Percentiles rank a stretch among this genome's conserved stretches.
Evolutionary conservation across 2,113 vertebrate genomes (phyloP).

Genomic region (Sardina pilchardus): DNA sequence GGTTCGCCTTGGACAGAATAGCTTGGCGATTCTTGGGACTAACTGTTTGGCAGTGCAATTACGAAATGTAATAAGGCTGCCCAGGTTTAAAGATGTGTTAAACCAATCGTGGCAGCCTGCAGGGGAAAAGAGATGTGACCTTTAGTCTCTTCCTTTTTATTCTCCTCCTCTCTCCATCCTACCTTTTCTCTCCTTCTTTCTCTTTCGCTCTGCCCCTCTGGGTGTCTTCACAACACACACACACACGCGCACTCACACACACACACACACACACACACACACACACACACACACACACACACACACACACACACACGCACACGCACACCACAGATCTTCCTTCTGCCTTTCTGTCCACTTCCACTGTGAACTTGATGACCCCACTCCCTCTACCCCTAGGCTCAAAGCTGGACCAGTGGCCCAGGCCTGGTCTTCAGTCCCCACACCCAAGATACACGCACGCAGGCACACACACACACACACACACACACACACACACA

Average conservation of each 20-base stretch:
- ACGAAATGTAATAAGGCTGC: neutral
- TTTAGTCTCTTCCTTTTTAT: neutral
- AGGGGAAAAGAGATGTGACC: slow-evolving; percentile 31
- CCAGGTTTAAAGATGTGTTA: neutral
- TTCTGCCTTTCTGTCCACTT: neutral
- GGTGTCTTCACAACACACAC: neutral
- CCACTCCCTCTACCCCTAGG: neutral
- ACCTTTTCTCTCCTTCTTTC: neutral
- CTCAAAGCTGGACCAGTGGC: neutral
- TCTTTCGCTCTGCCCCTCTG: neutral
- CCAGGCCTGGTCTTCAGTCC: neutral
- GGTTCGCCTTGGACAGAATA: neutral
- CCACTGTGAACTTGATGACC: neutral
- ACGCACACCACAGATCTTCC: neutral
- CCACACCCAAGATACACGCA: neutral
- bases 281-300: neutral
- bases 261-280: neutral
- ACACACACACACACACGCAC: neutral
- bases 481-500: neutral
- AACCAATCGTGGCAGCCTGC: neutral
- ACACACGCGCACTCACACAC: neutral
- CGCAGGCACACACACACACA: neutral
- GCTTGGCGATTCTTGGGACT: neutral
- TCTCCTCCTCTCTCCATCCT: neutral
- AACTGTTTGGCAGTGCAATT: neutral